Evolutionary conservation across 2,797 vertebrate species (phyloP).

Genomic region (Muraenolepis orangiensis): DNA sequence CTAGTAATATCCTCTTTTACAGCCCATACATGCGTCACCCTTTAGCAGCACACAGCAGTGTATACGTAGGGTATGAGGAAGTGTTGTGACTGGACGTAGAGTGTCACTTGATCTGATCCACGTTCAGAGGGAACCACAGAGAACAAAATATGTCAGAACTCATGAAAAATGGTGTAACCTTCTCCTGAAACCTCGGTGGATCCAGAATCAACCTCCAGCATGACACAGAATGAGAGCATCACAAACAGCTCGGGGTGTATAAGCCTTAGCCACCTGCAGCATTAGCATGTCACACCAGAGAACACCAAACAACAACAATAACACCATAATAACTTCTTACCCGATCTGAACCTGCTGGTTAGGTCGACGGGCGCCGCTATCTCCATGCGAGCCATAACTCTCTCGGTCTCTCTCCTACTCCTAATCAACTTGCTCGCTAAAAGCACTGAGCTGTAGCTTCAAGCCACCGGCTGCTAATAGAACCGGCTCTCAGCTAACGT

Average conservation of each 20-base stretch:
- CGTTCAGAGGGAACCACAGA: neutral
- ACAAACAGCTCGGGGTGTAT: neutral
- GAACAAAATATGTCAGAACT: neutral
- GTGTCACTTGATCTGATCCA: neutral
- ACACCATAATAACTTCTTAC: slow-evolving; percentile 46
- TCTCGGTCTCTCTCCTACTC: neutral
- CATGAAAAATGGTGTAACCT: neutral
- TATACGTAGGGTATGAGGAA: no score
- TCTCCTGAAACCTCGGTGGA: neutral
- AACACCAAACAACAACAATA: neutral
- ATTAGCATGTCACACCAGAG: neutral
- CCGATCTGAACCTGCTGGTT: slow-evolving; percentile 36
- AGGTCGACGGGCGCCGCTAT: slow-evolving; percentile 41
- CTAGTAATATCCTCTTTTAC: neutral
- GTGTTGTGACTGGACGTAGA: no score
- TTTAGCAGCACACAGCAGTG: no score
- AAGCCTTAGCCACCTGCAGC: neutral
- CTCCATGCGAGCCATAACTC: slow-evolving; percentile 49
- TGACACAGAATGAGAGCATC: neutral
- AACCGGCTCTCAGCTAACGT: neutral
- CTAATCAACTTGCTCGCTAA: neutral
- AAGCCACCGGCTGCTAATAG: neutral
- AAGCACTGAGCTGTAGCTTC: neutral
- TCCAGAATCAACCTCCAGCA: neutral
- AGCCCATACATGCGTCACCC: neutral